Conservation (phyloP, 1,140 invertebrate genomes). For the Formica selysi region DNA sequence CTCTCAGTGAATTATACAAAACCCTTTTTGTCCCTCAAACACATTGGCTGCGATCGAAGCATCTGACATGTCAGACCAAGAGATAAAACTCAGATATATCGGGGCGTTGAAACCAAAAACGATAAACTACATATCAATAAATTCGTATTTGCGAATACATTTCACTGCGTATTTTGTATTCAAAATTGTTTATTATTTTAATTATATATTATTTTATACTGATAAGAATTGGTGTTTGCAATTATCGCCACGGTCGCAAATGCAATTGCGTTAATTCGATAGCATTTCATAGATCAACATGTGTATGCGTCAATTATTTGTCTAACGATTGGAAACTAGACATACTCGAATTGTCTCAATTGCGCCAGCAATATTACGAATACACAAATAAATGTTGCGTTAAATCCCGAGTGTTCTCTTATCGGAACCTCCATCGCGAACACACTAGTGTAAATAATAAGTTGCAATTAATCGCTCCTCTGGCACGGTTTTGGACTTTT, state of each 20-base stretch:
- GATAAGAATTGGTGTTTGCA: not conserved
- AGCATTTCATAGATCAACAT: not conserved
- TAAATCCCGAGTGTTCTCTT: conserved; percentile 9
- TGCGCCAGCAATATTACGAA: not conserved
- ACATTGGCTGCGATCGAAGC: not conserved
- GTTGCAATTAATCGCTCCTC: conserved; percentile 47
- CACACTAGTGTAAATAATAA: conserved; percentile 35
- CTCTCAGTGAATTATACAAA: conserved; percentile 47
- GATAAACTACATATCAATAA: not conserved
- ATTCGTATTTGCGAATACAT: not conserved
- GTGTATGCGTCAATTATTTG: not conserved
- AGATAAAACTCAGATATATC: not conserved
- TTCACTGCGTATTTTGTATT: not conserved
- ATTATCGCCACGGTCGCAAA: not conserved
- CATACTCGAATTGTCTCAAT: not conserved
- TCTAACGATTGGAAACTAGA: not conserved
- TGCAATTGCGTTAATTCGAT: not conserved
- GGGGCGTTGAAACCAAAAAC: not conserved
- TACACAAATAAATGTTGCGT: not conserved
- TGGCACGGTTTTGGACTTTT: conserved; percentile 10
- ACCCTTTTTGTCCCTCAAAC: conserved; percentile 10
- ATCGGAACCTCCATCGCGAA: conserved; percentile 18
- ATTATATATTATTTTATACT: not conserved
- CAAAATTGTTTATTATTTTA: not conserved
- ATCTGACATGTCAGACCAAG: not conserved